Base-by-base conservation (phyloP, 1,140 invertebrate genomes). In the Euborellia annulipes region DNA sequence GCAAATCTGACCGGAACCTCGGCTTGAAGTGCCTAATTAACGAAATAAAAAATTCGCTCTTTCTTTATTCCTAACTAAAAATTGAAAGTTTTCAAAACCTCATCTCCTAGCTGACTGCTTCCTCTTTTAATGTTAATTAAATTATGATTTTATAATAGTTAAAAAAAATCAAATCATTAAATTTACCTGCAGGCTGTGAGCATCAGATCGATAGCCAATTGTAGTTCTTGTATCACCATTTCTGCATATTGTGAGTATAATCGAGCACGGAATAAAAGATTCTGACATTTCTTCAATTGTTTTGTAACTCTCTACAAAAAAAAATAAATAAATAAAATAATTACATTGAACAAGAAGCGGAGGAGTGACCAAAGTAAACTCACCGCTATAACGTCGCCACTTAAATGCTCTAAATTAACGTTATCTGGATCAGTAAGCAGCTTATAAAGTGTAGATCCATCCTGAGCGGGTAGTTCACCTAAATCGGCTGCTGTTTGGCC, bases 391-490 rank as follows among this genome's bases (percentile, higher is more conserved):
- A 69, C 55, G 52, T 78, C 76, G 34, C 67, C 52, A 2, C 72
- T 69, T 1, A 78, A 58, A 57, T 72, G 63, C 41, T 77, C 75
- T 30, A 79, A 56, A 48, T 66, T 62, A 2, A 78, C 72, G 51
- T 65, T 67, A 61, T 79, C 75, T 11, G 76, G 73, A 54, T 76
- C 70, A 3, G 68, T 68, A 27, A 78, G 55, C 17, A 79, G 63
- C 54, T 72, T 68, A 50, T 76, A 75, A 9, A 79, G 61, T 3
- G 72, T 70, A 2, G 75, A 76, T n/a, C 75, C 74, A 34, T 71
- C 64, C 52, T 72, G 71, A 49, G 69, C 68, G 2, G 75, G 73
- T 19, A 78, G 63, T 52, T 72, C 67, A 34, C 63, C 61, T 14
- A 69, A 55, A 54, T 76, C 68, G 42, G 65, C 61, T 3, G 58